Base-by-base conservation (phyloP, 2,797 vertebrate genomes). In the Danionella dracula region DNA sequence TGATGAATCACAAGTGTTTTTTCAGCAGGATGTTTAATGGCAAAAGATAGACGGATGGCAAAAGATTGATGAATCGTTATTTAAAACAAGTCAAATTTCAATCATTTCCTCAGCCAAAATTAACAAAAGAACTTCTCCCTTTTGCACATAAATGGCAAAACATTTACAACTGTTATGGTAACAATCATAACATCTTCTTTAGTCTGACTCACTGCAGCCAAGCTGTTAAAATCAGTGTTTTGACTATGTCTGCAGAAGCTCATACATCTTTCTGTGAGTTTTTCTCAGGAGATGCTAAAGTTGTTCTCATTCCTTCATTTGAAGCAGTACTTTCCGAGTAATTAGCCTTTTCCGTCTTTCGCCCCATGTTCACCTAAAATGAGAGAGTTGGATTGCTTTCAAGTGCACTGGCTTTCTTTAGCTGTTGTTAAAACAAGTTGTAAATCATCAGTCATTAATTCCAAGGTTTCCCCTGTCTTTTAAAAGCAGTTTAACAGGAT, bases 101-200 rank as follows among this genome's bases (percentile, higher is more conserved):
- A 54, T 49, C 34, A 4, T 32, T 29, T 31, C 13, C 2, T n/a
- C 41, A 4, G 1, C 27, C 4, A 12, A 19, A 17, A 17, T 15
- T 9, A 10, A 11, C 17, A 31, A 41, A 49, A 40, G 35, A 40
- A 27, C 11, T 48, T 31, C 44, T 50, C 19, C 40, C 40, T 35
- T 45, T 27, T 17, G 29, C 31, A 37, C 44, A 54, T 65, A 44
- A 53, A 35, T 0, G 4, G n/a, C 29, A 35, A 35, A 64, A 65
- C 40, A 54, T 65, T 65, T 54, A 54, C 40, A 44, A 44, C 42
- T 54, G 49, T 64, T 64, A 64, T 54, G 61, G 61, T 8, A 51
- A 63, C 60, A 34, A 64, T 63, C 37, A 20, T 38, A 17, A 38
- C 5, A 15, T 38, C 58, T 49, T 64, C 42, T 65, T 42, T 53